Conservation (phyloP, 2,797 vertebrate genomes). For the Falco berigora region DNA sequence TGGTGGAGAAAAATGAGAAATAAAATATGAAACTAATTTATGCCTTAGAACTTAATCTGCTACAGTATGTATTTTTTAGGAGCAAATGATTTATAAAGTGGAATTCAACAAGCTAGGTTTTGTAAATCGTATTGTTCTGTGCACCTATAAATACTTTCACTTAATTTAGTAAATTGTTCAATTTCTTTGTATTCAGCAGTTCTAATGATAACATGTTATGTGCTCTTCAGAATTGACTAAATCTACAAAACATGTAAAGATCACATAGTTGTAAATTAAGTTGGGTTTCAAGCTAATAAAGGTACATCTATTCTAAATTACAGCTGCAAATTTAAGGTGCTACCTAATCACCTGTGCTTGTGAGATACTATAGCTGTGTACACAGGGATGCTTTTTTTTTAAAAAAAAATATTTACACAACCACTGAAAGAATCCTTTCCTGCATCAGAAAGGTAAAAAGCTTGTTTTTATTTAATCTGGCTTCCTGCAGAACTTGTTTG, state of each 20-base stretch:
- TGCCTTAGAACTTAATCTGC: not conserved
- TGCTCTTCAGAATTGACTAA: not conserved
- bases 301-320: not conserved
- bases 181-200: not conserved
- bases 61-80: not conserved
- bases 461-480: conserved; percentile 29
- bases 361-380: not conserved
- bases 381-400: not conserved
- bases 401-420: not conserved
- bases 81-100: not conserved
- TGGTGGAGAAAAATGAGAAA: not conserved
- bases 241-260: not conserved
- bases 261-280: not conserved
- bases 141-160: not conserved
- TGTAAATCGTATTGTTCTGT: not conserved
- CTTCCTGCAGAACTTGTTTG: conserved; percentile 36
- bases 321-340: not conserved
- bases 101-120: not conserved
- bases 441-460: conserved; percentile 21
- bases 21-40: not conserved
- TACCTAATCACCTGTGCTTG: not conserved
- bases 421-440: not conserved
- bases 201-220: not conserved
- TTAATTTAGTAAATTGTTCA: not conserved
- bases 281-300: not conserved